Conservation (phyloP, 2,113 vertebrate species). For the Nothoprocta perdicaria region DNA sequence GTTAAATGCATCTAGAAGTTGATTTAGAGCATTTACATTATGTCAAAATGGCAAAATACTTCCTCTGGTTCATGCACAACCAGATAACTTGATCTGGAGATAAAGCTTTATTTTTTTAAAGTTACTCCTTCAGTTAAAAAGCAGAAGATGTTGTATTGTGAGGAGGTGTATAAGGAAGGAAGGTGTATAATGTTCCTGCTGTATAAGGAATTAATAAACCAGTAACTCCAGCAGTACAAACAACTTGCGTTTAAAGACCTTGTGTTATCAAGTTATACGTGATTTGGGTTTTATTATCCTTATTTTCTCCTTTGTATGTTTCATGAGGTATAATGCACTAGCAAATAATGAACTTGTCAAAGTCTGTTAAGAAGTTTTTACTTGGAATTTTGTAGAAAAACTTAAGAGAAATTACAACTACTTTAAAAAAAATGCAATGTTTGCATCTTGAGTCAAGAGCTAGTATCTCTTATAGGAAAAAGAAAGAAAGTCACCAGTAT, state of each 20-base stretch:
- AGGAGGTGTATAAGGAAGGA: neutral
- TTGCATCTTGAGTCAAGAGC: neutral
- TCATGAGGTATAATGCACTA: neutral
- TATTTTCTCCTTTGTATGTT: neutral
- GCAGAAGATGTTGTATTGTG: neutral
- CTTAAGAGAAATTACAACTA: neutral
- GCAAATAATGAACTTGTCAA: neutral
- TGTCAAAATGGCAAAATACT: neutral
- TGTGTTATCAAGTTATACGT: neutral
- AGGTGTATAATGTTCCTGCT: too few species aligned
- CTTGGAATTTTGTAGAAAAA: neutral
- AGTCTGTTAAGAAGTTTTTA: neutral
- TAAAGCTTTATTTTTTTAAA: neutral
- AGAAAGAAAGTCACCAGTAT: neutral
- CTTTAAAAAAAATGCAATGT: accelerated
- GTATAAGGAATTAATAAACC: neutral
- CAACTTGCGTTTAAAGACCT: neutral
- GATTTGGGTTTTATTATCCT: neutral
- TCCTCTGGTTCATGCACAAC: neutral
- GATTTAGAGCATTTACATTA: neutral
- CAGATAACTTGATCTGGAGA: neutral
- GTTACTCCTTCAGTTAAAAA: neutral
- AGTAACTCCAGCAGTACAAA: neutral
- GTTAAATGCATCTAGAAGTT: neutral
- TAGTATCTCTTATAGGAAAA: neutral